Conservation (phyloP, 2,888 invertebrate species). For the Polydrusus tereticollis region DNA sequence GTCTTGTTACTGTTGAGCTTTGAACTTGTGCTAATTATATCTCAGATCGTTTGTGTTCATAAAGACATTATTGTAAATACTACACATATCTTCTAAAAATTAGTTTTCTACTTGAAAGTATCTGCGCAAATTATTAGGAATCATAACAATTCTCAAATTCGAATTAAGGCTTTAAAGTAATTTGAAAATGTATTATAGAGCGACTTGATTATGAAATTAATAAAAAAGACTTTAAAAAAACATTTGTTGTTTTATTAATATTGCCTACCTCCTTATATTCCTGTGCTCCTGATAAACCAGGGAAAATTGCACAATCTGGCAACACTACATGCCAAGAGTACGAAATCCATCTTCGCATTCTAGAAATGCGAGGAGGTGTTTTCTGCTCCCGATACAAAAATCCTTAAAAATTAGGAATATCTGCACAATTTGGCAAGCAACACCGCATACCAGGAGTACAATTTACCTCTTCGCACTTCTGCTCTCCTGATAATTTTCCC, state of each 20-base stretch:
- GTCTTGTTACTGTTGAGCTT: conserved; percentile 1
- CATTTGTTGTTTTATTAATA: background rate
- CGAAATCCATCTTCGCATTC: background rate
- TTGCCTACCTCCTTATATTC: too few relatives aligned
- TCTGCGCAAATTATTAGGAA: background rate
- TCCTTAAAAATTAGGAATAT: too few relatives aligned
- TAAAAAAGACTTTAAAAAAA: conserved; percentile 4
- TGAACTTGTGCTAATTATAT: background rate
- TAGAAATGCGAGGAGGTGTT: too few relatives aligned
- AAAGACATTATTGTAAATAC: conserved; percentile 1
- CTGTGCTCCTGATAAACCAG: too few relatives aligned
- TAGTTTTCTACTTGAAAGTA: conserved; percentile 6
- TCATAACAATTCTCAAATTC: background rate
- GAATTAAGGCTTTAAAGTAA: background rate
- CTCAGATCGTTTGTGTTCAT: background rate
- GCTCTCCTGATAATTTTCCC: too few relatives aligned
- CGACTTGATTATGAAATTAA: conserved; percentile 7
- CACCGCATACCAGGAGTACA: too few relatives aligned
- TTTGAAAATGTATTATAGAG: conserved; percentile 10
- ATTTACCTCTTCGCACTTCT: too few relatives aligned
- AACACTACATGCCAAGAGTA: background rate
- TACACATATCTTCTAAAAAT: conserved; percentile 14
- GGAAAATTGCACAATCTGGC: too few relatives aligned
- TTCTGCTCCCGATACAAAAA: too few relatives aligned
- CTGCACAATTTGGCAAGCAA: too few relatives aligned